Evolutionary conservation across 2,888 invertebrate species (phyloP).

Genomic region (Rhagonycha fulva): DNA sequence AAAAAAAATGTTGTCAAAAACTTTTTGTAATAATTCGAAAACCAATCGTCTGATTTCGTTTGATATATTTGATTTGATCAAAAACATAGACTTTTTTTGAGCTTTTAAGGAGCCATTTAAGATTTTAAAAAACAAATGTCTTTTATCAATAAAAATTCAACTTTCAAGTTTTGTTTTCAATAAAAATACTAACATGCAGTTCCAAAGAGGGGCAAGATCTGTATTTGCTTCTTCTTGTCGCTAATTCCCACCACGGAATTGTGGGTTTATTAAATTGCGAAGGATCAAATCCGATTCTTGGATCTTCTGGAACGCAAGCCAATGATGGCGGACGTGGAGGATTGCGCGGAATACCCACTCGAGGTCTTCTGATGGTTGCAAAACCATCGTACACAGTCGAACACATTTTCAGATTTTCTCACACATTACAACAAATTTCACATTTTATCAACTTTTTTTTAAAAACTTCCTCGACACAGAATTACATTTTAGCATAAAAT

Average conservation of each 20-base stretch:
- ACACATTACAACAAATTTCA: neutral
- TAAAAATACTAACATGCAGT: conserved; percentile 56
- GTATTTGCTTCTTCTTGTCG: conserved; percentile 74
- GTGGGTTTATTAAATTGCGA: conserved; percentile 68
- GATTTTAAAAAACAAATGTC: no score
- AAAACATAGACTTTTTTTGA: no score
- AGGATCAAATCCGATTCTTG: conserved; percentile 71
- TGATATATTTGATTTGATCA: no score
- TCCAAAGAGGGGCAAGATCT: conserved; percentile 82
- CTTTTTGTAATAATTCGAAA: no score
- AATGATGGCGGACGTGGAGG: conserved; percentile 52
- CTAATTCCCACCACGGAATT: conserved; percentile 89
- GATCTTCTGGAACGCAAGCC: conserved; percentile 59
- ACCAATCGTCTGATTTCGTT: no score
- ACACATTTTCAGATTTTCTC: conserved; percentile 37
- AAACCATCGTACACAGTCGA: conserved; percentile 82
- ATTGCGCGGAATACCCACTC: conserved; percentile 51
- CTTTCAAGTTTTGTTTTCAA: neutral
- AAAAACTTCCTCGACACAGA: neutral
- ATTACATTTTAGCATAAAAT: neutral
- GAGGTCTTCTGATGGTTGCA: conserved; percentile 77
- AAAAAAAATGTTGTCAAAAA: no score
- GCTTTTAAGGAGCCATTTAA: no score
- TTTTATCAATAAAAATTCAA: no score
- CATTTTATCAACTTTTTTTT: neutral